A percentile compares a stretch with the other conserved stretches of the same genome.
Evolutionary conservation across 2,888 invertebrate species (phyloP).

Genomic region (Saturnia japonica): DNA sequence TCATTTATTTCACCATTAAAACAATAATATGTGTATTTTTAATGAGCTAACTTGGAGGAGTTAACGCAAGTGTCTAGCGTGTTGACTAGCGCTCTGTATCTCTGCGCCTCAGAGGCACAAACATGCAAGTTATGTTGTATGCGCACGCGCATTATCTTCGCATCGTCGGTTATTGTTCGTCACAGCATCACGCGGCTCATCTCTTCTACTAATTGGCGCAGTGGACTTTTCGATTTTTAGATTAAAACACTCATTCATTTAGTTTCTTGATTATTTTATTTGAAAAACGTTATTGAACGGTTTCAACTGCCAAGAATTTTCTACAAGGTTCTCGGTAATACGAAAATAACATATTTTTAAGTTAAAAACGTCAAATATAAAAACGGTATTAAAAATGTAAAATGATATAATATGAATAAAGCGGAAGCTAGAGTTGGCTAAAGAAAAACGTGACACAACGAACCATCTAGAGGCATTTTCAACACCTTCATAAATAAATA

Average conservation of each 20-base stretch:
- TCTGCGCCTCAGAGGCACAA: conserved; percentile 13
- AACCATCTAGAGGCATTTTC: too few species aligned
- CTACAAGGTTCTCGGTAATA: not conserved
- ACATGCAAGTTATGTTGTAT: conserved; percentile 16
- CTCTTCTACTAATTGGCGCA: conserved; percentile 59
- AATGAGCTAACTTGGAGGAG: not conserved
- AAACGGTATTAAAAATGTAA: too few species aligned
- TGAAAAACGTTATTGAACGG: not conserved
- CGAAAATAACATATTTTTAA: too few species aligned
- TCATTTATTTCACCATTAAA: too few species aligned
- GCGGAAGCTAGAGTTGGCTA: not conserved
- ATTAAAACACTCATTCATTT: conserved; percentile 18
- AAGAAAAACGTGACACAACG: too few species aligned
- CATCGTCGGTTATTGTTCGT: conserved; percentile 47
- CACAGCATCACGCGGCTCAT: conserved; percentile 50
- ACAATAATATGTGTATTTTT: not conserved
- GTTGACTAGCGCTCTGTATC: conserved; percentile 9
- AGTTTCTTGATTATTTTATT: conserved; percentile 8
- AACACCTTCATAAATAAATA: too few species aligned
- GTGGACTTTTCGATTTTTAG: conserved; percentile 28
- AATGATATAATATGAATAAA: not conserved
- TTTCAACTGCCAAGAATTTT: not conserved
- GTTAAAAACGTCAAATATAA: too few species aligned
- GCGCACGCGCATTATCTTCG: conserved; percentile 26
- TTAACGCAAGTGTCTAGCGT: not conserved